These are phyloP conservation scores for Poeciliopsis presidionis DNA, from an alignment of 2,797 vertebrate genomes.

Conservation along the genomic window DNA sequence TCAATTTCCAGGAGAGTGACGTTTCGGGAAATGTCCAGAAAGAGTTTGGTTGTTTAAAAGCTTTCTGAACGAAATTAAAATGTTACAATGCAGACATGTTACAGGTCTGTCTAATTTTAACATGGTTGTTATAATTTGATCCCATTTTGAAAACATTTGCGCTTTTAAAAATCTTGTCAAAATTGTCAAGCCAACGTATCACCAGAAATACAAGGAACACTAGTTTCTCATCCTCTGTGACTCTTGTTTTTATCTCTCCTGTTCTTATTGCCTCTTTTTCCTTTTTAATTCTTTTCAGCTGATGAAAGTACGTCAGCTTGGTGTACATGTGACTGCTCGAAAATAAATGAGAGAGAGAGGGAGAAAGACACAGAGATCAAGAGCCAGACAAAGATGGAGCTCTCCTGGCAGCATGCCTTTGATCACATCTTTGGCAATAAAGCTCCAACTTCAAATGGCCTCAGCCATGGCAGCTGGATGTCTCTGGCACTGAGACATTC, in stretches of 20 bases:
- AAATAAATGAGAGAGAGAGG: neutral
- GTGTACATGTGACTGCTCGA: conserved; percentile 10
- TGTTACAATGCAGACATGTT: neutral
- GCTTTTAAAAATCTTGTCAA: neutral
- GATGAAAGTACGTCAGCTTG: conserved; percentile 13
- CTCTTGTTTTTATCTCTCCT: conserved; percentile 23
- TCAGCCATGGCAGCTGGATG: conserved; percentile 66
- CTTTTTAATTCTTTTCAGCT: conserved; percentile 29
- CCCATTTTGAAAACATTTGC: neutral
- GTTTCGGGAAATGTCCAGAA: neutral
- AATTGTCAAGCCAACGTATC: conserved; percentile 43
- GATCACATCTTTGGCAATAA: conserved; percentile 71
- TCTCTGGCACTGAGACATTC: conserved; percentile 37
- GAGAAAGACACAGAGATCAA: conserved; percentile 9
- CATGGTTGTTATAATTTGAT: neutral
- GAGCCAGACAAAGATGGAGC: conserved; percentile 28
- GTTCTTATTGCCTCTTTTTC: neutral
- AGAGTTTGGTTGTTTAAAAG: neutral
- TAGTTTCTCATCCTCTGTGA: conserved; percentile 16
- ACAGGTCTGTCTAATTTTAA: neutral
- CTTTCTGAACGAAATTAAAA: neutral
- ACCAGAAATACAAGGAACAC: conserved; percentile 59
- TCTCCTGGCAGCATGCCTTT: conserved; percentile 61
- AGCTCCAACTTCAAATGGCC: conserved; percentile 70
- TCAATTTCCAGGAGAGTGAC: neutral